Base-by-base conservation (phyloP, 2,888 invertebrate species). In the Aromia moschata region DNA sequence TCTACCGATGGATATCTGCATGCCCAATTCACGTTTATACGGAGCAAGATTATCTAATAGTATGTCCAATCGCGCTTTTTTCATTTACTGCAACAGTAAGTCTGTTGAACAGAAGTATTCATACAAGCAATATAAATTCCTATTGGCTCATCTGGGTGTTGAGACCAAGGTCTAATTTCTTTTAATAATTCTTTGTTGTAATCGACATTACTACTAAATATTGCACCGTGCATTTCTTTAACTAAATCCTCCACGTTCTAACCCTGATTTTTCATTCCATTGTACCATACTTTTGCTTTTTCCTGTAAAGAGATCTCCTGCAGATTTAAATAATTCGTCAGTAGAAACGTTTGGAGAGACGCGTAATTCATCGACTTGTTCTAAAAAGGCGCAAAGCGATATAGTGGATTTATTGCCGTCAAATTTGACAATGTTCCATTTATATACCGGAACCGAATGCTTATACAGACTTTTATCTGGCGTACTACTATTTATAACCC, bases 111-210 rank as follows among this genome's bases (percentile, higher is more conserved):
- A 25, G 43, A n/a, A 17, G 17, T 43, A 18, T 43, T 43, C 43
- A 18, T 44, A 12, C 10, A 44, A 18, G 25, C 25, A 14, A 44
- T 9, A 10, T 44, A 44, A 9, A 44, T 20, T 2, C 44, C 44
- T n/a, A 44, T 44, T 1, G 16, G 9, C 5, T 44, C 44, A 9
- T 44, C n/a, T 2, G 25, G 16, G 30, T 25, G 20, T 44, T 44
- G 44, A 1, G 44, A 25, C 25, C 44, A 2, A 10, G 9, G 20
- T 1, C 17, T 1, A 20, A 44, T 44, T 10, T 44, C 44, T 44
- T 44, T n/a, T 2, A 44, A 20, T 11, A 44, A 18, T 20, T 44
- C 30, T 12, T 44, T 25, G 20, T 44, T 44, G 5, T 25, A 20
- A 7, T 44, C 30, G 2, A 10, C 17, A 1, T 18, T 11, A 9